Percentiles rank a stretch among this genome's conserved stretches.
Conservation (phyloP, 2,113 vertebrate species). For the Mustela lutreola region DNA sequence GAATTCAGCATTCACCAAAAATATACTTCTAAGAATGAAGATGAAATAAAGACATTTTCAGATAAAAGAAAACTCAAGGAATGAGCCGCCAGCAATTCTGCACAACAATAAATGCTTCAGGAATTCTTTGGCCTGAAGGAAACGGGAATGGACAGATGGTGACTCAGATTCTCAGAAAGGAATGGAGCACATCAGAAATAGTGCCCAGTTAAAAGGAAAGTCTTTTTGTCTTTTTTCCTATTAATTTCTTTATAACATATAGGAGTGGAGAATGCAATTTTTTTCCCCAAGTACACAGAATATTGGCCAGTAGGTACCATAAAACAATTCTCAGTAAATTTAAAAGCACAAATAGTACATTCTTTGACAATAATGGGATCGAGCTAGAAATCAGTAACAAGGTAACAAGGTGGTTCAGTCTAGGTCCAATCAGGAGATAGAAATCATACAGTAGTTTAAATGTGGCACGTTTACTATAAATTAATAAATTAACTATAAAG, state of each 20-base stretch:
- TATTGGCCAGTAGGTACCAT: neutral
- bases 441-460: neutral
- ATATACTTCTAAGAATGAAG: neutral
- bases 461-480: neutral
- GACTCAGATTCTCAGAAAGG: neutral
- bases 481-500: neutral
- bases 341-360: neutral
- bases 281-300: neutral
- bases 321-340: conserved; percentile 7
- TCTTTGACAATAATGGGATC: neutral
- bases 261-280: neutral
- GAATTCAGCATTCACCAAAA: neutral
- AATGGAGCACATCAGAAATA: neutral
- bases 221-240: neutral
- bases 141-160: neutral
- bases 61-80: neutral
- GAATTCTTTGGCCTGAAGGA: neutral
- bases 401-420: neutral
- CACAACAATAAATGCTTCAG: neutral
- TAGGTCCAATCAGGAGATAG: neutral
- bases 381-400: conserved; percentile 42
- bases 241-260: neutral
- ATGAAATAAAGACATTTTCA: neutral
- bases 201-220: neutral
- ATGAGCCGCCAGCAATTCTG: neutral